Evolutionary conservation across 1,140 invertebrate species (phyloP).

Genomic region (Rhyzopertha dominica): DNA sequence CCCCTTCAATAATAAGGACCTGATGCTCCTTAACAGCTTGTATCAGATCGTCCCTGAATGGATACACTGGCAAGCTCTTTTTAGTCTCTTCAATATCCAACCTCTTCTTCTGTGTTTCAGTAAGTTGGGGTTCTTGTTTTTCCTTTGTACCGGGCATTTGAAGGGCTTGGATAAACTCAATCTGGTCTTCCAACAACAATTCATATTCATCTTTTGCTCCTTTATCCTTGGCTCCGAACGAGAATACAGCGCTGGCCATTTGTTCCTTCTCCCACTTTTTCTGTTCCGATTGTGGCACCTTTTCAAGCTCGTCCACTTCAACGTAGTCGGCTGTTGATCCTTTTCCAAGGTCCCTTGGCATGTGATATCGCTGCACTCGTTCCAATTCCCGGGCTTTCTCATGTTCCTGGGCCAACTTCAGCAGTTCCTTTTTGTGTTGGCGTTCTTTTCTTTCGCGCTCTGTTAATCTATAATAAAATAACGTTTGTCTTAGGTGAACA

Average conservation of each 20-base stretch:
- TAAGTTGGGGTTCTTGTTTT: constrained; percentile 51
- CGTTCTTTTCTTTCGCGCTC: constrained; percentile 77
- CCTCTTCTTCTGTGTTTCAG: constrained; percentile 69
- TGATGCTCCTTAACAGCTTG: constrained; percentile 85
- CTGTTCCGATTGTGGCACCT: constrained; percentile 87
- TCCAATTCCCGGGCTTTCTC: constrained; percentile 88
- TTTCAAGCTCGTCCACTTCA: constrained; percentile 84
- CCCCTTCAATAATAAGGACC: constrained; percentile 91
- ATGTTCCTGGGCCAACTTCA: constrained; percentile 92
- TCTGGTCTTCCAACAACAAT: constrained; percentile 89
- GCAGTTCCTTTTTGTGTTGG: constrained; percentile 86
- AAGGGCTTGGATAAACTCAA: constrained; percentile 94
- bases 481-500: too few species aligned
- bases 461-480: constrained; percentile 63
- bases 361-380: constrained; percentile 87
- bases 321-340: constrained; percentile 68
- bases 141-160: constrained; percentile 64
- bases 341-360: constrained; percentile 77
- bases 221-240: constrained; percentile 87
- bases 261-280: constrained; percentile 98
- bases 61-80: constrained; percentile 89
- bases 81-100: constrained; percentile 89
- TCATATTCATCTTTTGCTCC: constrained; percentile 84
- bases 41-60: constrained; percentile 85
- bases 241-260: constrained; percentile 85